Conservation (phyloP, 2,113 vertebrate species). For the Perccottus glenii region DNA sequence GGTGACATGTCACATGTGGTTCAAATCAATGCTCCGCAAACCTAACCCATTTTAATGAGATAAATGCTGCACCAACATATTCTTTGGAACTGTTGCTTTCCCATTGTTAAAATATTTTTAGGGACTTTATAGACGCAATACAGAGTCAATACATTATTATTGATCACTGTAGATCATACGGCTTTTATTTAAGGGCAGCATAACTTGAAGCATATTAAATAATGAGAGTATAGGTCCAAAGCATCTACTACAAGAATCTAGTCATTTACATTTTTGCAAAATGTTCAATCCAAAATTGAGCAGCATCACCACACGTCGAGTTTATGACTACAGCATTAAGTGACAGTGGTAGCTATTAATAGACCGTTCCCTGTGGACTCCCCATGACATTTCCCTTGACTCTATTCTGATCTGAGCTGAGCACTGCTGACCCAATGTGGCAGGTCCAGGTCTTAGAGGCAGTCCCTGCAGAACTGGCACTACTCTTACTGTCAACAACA, state of each 20-base stretch:
- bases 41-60: constrained; percentile 50
- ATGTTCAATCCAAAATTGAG: neutral
- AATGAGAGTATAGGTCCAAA: neutral
- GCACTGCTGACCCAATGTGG: constrained; percentile 23
- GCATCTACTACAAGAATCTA: neutral
- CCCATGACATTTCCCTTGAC: constrained; percentile 31
- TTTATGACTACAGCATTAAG: too few relatives aligned
- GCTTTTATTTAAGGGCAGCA: neutral
- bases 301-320: too few relatives aligned
- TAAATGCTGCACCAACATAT: constrained; percentile 31
- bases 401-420: constrained; percentile 42
- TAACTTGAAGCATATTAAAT: neutral
- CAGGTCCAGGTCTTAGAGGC: constrained; percentile 42
- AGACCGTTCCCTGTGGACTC: constrained; percentile 1
- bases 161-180: constrained; percentile 6
- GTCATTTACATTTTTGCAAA: neutral
- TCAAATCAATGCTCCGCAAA: constrained; percentile 52
- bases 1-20: constrained; percentile 38
- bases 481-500: constrained; percentile 29
- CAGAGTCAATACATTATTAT: constrained; percentile 7
- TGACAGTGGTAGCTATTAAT: neutral
- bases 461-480: constrained; percentile 15
- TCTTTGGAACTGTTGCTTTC: constrained; percentile 12
- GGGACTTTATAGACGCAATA: constrained; percentile 13
- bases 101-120: constrained; percentile 32